Base-by-base conservation (phyloP, 2,888 invertebrate genomes). In the Tridacna crocea region DNA sequence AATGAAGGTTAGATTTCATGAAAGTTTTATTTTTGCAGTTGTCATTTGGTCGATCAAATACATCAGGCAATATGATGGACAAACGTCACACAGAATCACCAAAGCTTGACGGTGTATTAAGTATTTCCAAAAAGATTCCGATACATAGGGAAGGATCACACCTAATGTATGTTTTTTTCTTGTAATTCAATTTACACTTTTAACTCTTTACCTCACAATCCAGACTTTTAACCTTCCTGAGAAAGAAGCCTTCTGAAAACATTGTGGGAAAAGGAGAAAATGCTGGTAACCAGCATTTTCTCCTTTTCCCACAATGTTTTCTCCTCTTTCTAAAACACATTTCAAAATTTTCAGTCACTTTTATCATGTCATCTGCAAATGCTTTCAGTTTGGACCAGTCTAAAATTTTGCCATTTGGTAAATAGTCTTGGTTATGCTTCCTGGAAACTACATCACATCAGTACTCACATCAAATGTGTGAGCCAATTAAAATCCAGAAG, bases 81-180 rank as follows among this genome's bases (percentile, higher is more conserved):
- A 70, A 70, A 24, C 70, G 70, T 15, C 70, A 70, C 51, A 47
- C 80, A 55, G 85, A 86, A 26, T 79, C 82, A 66, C 80, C 84
- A 47, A 86, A 88, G 46, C 83, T 91, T 24, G 90, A 91, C 55
- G 90, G 88, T 22, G 85, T 90, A 22, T 81, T 92, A 12, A 86
- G 88, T 24, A 91, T 92, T 72, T 87, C 89, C 68, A 88, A 84
- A 63, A 91, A 91, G 79, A 86, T 89, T 47, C 80, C 91, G 26
- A 80, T 87, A 61, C 87, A 88, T 47, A 86, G 90, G 66, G 88
- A 90, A 75, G 77, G 83, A 17, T 86, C 87, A 12, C 85, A 79
- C n/a, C 75, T 88, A 58, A 75, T 75, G 87, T 88, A 83, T 79
- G 87, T 75, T 51, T 55, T 19, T 51, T 15, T 51, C 51, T 51